phyloP scores from a whole-genome alignment of 2,113 vertebrate genomes.

The Gambusia holbrooki region DNA sequence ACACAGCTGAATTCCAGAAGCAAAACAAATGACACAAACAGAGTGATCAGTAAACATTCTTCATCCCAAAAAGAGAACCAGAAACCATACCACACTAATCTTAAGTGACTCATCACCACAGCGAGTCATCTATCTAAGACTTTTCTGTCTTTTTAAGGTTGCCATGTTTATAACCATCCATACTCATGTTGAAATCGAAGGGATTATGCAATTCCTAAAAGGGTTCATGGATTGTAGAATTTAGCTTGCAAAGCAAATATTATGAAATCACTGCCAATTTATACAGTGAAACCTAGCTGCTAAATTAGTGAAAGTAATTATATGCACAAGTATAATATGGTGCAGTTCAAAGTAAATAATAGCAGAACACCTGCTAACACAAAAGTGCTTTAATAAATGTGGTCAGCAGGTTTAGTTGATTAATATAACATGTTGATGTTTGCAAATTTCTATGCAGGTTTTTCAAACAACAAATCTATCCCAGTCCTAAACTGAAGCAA shows the following conservation, averaged over 20 bases:
- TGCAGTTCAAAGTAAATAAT: slow-evolving; percentile 3
- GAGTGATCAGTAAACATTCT: slow-evolving; percentile 60
- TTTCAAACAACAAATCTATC: no score
- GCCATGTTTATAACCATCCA: slow-evolving; percentile 57
- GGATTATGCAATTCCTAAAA: slow-evolving; percentile 49
- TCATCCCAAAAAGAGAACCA: slow-evolving; percentile 36
- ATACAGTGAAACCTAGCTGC: not conserved
- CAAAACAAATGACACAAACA: slow-evolving; percentile 62
- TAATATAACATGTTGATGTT: no score
- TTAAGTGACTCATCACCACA: slow-evolving; percentile 41
- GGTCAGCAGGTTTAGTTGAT: slow-evolving; percentile 11
- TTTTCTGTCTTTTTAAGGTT: slow-evolving; percentile 7
- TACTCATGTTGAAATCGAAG: slow-evolving; percentile 46
- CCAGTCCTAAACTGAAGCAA: no score
- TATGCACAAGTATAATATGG: slow-evolving; percentile 4
- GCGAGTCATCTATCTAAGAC: slow-evolving; percentile 53
- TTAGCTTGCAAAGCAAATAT: slow-evolving; percentile 11
- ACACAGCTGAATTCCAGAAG: slow-evolving; percentile 66
- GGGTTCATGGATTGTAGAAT: slow-evolving; percentile 50
- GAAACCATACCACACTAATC: slow-evolving; percentile 50
- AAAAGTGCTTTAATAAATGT: slow-evolving; percentile 6
- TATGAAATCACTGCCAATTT: slow-evolving; percentile 4
- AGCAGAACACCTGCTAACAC: slow-evolving; percentile 6
- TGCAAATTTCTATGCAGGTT: no score
- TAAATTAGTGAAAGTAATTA: slow-evolving; percentile 13